Evolutionary conservation across 2,888 invertebrate genomes (phyloP).

Genomic region (Nysson spinosus): DNA sequence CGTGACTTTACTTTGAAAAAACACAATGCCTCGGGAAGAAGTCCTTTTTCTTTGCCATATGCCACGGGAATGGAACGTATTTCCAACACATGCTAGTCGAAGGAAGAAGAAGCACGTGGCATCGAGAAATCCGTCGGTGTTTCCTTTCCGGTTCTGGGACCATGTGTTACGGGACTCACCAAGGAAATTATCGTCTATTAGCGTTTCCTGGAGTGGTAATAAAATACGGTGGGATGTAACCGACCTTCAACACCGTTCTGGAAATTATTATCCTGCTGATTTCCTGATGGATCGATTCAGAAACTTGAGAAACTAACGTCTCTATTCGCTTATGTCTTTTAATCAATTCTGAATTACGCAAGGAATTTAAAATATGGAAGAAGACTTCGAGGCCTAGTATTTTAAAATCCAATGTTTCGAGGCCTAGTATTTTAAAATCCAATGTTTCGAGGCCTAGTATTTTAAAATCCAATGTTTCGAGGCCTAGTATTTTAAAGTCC

Average conservation of each 20-base stretch:
- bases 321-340: too few species aligned
- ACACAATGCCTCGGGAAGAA: conserved; percentile 11
- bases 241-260: conserved; percentile 27
- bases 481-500: too few species aligned
- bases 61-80: conserved; percentile 12
- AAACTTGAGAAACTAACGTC: too few species aligned
- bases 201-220: conserved; percentile 63
- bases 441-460: too few species aligned
- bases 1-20: conserved; percentile 27
- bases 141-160: conserved; percentile 49
- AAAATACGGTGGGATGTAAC: too few species aligned
- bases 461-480: too few species aligned
- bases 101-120: conserved; percentile 57
- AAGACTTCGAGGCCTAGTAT: too few species aligned
- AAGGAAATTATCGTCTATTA: conserved; percentile 65
- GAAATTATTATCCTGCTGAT: conserved; percentile 29
- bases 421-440: too few species aligned
- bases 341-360: too few species aligned
- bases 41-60: conserved; percentile 20
- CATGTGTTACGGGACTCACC: conserved; percentile 54
- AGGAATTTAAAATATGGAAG: too few species aligned
- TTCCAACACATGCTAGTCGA: conserved; percentile 45
- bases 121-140: conserved; percentile 34
- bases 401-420: too few species aligned
- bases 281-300: conserved; percentile 22